phyloP scores from a whole-genome alignment of 1,140 invertebrate species.

The Drosophila suzukii region DNA sequence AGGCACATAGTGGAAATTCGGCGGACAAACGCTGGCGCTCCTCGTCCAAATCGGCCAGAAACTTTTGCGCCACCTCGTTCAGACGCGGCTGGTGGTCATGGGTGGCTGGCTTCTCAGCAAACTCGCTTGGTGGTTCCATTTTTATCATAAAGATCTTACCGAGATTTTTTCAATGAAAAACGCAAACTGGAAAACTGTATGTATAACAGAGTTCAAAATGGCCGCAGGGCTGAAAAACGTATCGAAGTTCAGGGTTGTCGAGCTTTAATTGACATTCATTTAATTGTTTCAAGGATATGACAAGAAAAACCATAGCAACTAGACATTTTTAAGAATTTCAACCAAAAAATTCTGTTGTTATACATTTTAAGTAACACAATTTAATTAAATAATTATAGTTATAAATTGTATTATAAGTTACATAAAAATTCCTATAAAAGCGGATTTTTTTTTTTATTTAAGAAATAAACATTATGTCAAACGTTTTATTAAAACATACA shows the following conservation, averaged over 20 bases:
- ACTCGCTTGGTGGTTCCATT: conserved; percentile 60
- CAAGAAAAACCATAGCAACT: too few species aligned
- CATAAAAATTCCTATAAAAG: too few species aligned
- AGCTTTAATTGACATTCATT: neutral
- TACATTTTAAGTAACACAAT: neutral
- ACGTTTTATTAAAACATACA: too few species aligned
- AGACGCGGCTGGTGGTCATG: conserved; percentile 72
- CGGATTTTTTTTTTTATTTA: too few species aligned
- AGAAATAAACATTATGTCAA: neutral
- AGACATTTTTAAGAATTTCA: neutral
- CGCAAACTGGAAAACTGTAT: conserved; percentile 46
- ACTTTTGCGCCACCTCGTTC: conserved; percentile 76
- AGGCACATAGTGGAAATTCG: conserved; percentile 66
- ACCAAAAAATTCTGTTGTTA: too few species aligned
- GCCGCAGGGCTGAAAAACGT: neutral
- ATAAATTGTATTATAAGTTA: neutral
- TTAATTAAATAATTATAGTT: neutral
- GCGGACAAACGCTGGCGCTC: conserved; percentile 67
- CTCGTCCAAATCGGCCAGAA: conserved; percentile 72
- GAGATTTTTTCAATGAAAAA: neutral
- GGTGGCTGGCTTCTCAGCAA: conserved; percentile 52
- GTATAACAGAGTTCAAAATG: conserved; percentile 48
- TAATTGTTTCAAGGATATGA: too few species aligned
- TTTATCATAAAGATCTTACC: neutral
- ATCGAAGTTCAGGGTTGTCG: neutral